These are phyloP conservation scores for Pristionchus maxplancki DNA, from an alignment of 2,888 invertebrate species.

Conservation along the genomic window DNA sequence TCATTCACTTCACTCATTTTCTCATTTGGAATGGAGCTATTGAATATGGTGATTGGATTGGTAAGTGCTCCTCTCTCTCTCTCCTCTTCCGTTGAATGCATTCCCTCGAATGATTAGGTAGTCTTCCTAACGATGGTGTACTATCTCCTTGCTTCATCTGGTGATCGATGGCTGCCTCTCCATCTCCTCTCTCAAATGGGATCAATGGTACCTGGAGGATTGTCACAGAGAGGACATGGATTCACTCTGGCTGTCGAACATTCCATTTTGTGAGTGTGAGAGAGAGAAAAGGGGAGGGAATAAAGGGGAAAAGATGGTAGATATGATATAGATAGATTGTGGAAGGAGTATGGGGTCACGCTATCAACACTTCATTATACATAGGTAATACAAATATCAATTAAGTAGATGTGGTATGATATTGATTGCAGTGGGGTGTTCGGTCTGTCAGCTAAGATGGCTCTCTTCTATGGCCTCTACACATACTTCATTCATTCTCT, in stretches of 20 bases:
- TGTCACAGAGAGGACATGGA: slow-evolving; percentile 52
- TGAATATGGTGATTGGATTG: slow-evolving; percentile 75
- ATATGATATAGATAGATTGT: neutral
- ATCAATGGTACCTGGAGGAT: slow-evolving; percentile 16
- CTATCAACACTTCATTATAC: neutral
- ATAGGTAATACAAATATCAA: too few relatives aligned
- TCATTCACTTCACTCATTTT: slow-evolving; percentile 72
- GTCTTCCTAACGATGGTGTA: slow-evolving; percentile 97
- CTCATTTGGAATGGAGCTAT: slow-evolving; percentile 76
- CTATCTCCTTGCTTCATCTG: slow-evolving; percentile 91
- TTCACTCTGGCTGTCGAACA: slow-evolving; percentile 79
- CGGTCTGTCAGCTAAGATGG: slow-evolving; percentile 95
- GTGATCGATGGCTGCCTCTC: slow-evolving; percentile 91
- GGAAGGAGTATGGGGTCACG: neutral
- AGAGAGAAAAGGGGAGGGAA: neutral
- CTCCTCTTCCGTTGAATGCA: neutral
- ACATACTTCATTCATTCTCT: slow-evolving; percentile 97
- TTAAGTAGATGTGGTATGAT: neutral
- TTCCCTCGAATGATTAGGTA: slow-evolving; percentile 82
- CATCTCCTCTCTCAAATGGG: slow-evolving; percentile 75
- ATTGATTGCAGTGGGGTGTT: slow-evolving; percentile 87
- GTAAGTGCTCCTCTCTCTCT: slow-evolving; percentile 54
- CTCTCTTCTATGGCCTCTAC: slow-evolving; percentile 96
- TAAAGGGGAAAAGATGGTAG: neutral
- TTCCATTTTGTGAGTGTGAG: slow-evolving; percentile 79